phyloP scores from a whole-genome alignment of 1,140 invertebrate species.

The Drosophila dunni region DNA sequence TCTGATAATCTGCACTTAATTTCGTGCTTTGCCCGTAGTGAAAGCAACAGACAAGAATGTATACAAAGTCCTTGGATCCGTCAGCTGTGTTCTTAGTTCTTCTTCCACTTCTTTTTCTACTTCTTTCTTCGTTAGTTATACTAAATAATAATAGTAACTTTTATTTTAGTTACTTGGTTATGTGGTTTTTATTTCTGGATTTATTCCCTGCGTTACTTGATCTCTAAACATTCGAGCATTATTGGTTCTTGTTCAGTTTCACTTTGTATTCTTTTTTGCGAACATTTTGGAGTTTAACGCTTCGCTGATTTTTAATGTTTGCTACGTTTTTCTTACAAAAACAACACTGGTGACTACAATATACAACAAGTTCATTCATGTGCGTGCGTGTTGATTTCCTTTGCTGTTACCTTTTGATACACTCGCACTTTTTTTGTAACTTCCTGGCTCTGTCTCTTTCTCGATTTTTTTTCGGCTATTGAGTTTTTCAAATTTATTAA shows the following conservation, averaged over 20 bases:
- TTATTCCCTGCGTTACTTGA: conserved; percentile 40
- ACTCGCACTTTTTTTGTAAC: conserved; percentile 47
- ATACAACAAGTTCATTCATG: conserved; percentile 67
- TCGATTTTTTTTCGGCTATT: conserved; percentile 50
- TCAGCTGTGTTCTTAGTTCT: conserved; percentile 56
- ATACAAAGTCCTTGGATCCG: conserved; percentile 36
- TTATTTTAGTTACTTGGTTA: conserved; percentile 59
- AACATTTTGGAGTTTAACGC: conserved; percentile 62
- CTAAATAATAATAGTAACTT: conserved; percentile 44
- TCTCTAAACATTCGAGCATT: conserved; percentile 21
- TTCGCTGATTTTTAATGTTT: conserved; percentile 74
- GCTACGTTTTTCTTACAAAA: conserved; percentile 26
- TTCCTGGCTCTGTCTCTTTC: background rate
- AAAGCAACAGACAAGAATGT: conserved; percentile 18
- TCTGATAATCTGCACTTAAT: conserved; percentile 82
- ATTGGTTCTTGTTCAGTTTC: conserved; percentile 17
- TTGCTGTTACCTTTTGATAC: conserved; percentile 65
- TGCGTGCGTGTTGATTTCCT: conserved; percentile 75
- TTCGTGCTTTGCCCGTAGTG: conserved; percentile 62
- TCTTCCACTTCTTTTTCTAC: conserved; percentile 25
- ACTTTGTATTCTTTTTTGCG: conserved; percentile 3
- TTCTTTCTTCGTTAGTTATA: conserved; percentile 21
- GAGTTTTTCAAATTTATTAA: conserved; percentile 74
- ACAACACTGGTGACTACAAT: background rate
- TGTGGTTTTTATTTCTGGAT: conserved; percentile 19